These are phyloP conservation scores for Sphaerodactylus townsendi DNA, from an alignment of 2,113 vertebrate genomes.

Conservation along the genomic window DNA sequence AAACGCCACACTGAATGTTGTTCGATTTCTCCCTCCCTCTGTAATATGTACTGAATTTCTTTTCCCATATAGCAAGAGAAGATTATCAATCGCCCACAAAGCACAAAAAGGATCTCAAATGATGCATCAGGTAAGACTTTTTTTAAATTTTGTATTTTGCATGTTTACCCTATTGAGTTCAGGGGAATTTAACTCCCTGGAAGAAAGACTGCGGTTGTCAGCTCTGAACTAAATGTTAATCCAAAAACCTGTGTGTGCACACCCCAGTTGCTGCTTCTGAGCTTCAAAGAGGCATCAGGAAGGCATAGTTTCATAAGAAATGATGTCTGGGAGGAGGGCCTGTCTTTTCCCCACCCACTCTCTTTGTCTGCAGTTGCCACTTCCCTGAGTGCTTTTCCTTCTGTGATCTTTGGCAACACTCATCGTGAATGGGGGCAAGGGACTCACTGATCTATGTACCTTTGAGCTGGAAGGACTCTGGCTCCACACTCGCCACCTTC, in stretches of 20 bases:
- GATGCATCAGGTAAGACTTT: constrained; percentile 75
- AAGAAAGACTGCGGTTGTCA: neutral
- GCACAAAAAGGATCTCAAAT: constrained; percentile 60
- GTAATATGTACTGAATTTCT: constrained; percentile 20
- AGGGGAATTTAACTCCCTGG: too few relatives aligned
- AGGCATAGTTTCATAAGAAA: neutral
- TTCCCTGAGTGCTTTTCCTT: neutral
- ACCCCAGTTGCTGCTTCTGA: neutral
- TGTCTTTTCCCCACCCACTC: neutral
- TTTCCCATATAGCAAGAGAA: constrained; percentile 73
- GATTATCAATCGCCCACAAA: constrained; percentile 62
- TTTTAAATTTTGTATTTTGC: neutral
- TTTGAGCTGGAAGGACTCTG: too few relatives aligned
- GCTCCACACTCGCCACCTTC: too few relatives aligned
- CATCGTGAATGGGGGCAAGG: too few relatives aligned
- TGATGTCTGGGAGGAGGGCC: too few relatives aligned
- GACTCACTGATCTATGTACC: too few relatives aligned
- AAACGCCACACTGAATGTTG: neutral
- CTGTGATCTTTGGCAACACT: neutral
- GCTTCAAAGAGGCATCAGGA: neutral
- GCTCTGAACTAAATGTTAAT: neutral
- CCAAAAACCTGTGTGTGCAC: too few relatives aligned
- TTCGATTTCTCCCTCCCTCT: neutral
- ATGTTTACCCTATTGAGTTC: neutral
- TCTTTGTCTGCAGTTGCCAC: too few relatives aligned